A percentile compares a stretch with the other conserved stretches of the same genome.
These are phyloP conservation scores for Bedellia somnulentella DNA, from an alignment of 2,888 invertebrate species.

Conservation along the genomic window DNA sequence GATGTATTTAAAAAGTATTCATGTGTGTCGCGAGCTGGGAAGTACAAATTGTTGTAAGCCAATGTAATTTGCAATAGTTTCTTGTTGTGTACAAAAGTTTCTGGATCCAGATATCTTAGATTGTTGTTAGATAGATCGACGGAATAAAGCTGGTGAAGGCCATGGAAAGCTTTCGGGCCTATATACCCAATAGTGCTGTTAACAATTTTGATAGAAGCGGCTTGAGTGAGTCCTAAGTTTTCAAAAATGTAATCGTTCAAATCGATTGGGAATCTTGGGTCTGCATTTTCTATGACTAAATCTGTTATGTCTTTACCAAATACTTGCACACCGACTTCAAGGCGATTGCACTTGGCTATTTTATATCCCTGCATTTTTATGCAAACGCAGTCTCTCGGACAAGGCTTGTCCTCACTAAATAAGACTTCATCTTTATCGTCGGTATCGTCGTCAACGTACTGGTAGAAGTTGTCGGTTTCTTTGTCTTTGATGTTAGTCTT, in stretches of 20 bases:
- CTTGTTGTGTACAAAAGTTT: conserved; percentile 69
- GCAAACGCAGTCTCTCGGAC: conserved; percentile 67
- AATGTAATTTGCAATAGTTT: conserved; percentile 68
- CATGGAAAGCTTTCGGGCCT: conserved; percentile 70
- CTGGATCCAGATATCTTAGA: conserved; percentile 66
- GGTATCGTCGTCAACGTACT: conserved; percentile 43
- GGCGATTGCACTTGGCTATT: conserved; percentile 68
- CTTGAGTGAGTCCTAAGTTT: conserved; percentile 64
- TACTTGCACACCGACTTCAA: conserved; percentile 67
- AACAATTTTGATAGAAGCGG: conserved; percentile 69
- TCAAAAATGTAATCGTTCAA: conserved; percentile 64
- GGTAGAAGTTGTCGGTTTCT: conserved; percentile 26
- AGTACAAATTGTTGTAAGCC: conserved; percentile 65
- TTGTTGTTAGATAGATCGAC: conserved; percentile 71
- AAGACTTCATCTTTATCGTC: conserved; percentile 51
- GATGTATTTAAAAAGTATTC: conserved; percentile 62
- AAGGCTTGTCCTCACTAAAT: conserved; percentile 52
- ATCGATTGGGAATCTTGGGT: conserved; percentile 57
- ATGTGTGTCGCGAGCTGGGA: conserved; percentile 33
- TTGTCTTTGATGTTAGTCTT: conserved; percentile 35
- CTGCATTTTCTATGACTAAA: conserved; percentile 66
- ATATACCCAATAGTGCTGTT: conserved; percentile 70
- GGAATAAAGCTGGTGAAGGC: conserved; percentile 66
- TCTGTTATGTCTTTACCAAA: conserved; percentile 69
- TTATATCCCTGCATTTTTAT: conserved; percentile 61